phyloP scores from a whole-genome alignment of 2,113 vertebrate genomes.

The Menidia beryllina region DNA sequence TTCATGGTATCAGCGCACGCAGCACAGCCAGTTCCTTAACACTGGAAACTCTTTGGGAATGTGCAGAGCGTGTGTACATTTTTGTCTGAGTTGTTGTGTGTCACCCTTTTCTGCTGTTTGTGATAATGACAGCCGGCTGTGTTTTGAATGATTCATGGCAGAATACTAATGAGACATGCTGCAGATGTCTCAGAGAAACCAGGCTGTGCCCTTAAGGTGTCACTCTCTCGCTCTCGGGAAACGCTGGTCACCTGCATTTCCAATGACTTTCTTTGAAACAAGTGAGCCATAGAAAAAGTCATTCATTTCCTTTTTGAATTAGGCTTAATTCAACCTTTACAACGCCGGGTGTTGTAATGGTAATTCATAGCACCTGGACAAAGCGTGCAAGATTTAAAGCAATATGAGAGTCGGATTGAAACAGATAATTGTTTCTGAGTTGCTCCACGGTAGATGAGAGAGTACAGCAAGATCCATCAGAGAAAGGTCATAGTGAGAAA shows the following conservation, averaged over 20 bases:
- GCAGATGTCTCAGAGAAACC: constrained; percentile 69
- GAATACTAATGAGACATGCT: constrained; percentile 72
- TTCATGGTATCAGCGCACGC: neutral
- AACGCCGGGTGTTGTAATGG: constrained; percentile 28
- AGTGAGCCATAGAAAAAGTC: constrained; percentile 32
- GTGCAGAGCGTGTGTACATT: constrained; percentile 5
- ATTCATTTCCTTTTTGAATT: constrained; percentile 26
- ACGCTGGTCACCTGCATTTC: constrained; percentile 60
- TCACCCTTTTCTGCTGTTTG: constrained; percentile 48
- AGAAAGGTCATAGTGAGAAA: constrained; percentile 48
- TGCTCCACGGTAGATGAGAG: constrained; percentile 27
- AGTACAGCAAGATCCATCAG: constrained; percentile 29
- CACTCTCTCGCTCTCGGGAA: too few species aligned
- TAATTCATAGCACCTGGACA: constrained; percentile 37
- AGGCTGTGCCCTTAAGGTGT: constrained; percentile 65
- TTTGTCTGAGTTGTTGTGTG: neutral
- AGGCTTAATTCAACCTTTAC: constrained; percentile 38
- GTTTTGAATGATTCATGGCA: constrained; percentile 75
- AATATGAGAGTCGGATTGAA: constrained; percentile 42
- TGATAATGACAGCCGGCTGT: constrained; percentile 65
- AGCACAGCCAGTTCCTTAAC: neutral
- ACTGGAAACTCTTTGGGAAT: constrained; percentile 8
- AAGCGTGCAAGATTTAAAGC: constrained; percentile 34
- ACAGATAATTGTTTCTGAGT: constrained; percentile 45
- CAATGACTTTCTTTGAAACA: constrained; percentile 7